A percentile compares a stretch with the other conserved stretches of the same genome.
Evolutionary conservation across 2,888 invertebrate species (phyloP).

Genomic region (Cynaeus angustus): DNA sequence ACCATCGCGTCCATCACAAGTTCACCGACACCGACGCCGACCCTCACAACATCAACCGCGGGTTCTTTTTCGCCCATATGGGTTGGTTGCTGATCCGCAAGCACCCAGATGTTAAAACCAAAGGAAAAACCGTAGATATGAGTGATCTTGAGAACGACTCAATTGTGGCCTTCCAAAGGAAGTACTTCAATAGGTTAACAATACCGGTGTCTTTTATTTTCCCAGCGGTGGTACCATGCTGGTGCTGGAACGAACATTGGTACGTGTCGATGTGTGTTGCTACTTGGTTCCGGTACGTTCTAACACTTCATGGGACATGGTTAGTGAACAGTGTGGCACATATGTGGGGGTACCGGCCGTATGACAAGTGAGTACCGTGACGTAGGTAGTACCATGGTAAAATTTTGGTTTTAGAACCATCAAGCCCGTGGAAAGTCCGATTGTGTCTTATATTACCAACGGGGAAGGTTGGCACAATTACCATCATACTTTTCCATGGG

Average conservation of each 20-base stretch:
- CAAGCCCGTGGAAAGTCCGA: slow-evolving; percentile 5
- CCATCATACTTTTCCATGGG: slow-evolving; percentile 95
- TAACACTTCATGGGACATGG: slow-evolving; percentile 84
- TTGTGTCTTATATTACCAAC: background rate
- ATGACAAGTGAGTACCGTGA: slow-evolving; percentile 78
- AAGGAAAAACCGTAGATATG: slow-evolving; percentile 89
- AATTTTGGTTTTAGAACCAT: slow-evolving; percentile 24
- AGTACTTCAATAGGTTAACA: slow-evolving; percentile 18
- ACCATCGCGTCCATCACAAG: slow-evolving; percentile 91
- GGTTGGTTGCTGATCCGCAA: slow-evolving; percentile 94
- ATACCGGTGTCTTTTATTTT: slow-evolving; percentile 64
- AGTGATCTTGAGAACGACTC: slow-evolving; percentile 89
- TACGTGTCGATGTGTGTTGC: slow-evolving; percentile 78
- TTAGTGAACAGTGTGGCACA: slow-evolving; percentile 88
- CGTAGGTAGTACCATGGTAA: slow-evolving; percentile 61
- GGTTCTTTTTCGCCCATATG: slow-evolving; percentile 95
- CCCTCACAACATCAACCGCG: slow-evolving; percentile 90
- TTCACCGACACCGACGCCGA: slow-evolving; percentile 92
- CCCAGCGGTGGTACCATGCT: slow-evolving; percentile 79
- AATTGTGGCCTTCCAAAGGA: slow-evolving; percentile 87
- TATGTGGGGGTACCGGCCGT: slow-evolving; percentile 85
- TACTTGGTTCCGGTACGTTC: slow-evolving; percentile 77
- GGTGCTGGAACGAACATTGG: slow-evolving; percentile 80
- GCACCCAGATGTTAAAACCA: slow-evolving; percentile 88
- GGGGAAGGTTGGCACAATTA: slow-evolving; percentile 73